Percentiles rank a stretch among this genome's conserved stretches.
Conservation (phyloP, 2,797 vertebrate species). For the Periophthalmus magnuspinnatus region DNA sequence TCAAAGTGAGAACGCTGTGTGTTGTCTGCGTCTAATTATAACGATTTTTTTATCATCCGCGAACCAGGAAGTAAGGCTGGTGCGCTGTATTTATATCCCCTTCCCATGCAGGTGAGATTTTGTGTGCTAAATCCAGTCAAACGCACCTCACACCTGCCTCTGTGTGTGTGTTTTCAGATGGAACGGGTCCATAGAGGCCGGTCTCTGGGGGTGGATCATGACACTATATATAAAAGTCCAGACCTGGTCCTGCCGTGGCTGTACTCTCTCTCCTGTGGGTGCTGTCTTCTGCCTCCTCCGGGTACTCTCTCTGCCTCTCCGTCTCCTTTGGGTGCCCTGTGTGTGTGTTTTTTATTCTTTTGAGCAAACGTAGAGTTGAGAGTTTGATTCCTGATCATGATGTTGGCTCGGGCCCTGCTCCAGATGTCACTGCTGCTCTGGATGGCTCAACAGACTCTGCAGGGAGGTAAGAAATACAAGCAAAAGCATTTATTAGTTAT, state of each 20-base stretch:
- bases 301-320: conserved; percentile 20
- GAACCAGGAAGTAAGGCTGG: too few relatives aligned
- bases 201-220: background rate
- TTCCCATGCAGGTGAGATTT: too few relatives aligned
- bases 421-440: conserved; percentile 77
- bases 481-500: too few relatives aligned
- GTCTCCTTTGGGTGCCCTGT: conserved; percentile 18
- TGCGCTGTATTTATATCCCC: too few relatives aligned
- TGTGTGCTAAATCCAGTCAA: too few relatives aligned
- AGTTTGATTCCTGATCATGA: conserved; percentile 47
- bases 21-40: too few relatives aligned
- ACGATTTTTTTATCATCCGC: too few relatives aligned
- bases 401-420: conserved; percentile 72
- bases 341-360: background rate
- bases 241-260: conserved; percentile 12
- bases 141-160: too few relatives aligned
- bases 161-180: background rate
- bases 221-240: background rate
- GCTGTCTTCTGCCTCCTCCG: background rate
- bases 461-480: conserved; percentile 72
- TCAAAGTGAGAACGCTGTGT: background rate
- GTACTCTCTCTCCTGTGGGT: background rate
- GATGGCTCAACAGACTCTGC: conserved; percentile 74
- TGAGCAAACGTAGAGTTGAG: background rate
- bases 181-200: background rate